Base-by-base conservation (phyloP, 2,888 invertebrate genomes). In the Onthophagus sagittarius region DNA sequence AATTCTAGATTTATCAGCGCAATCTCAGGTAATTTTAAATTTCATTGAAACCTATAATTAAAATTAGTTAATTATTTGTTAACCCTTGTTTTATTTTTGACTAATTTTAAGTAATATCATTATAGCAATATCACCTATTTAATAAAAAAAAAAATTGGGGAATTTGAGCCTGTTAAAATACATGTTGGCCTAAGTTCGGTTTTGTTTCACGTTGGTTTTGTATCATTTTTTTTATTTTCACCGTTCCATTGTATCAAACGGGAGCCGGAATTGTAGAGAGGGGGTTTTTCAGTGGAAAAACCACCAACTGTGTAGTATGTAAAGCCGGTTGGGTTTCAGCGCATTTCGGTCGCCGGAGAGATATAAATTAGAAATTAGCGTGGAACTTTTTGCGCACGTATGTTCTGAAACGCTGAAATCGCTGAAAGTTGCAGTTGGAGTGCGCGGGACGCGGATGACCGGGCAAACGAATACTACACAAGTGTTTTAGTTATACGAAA, bases 311-410 rank as follows among this genome's bases (percentile, higher is more conserved):
- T 53, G 39, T 53, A 53, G 11, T 53, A 53, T 53, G 39, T 53
- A 53, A 53, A 53, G 39, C 11, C 39, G 39, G 39, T 53, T 11
- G 39, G 39, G 39, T 53, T 53, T 53, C 39, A 53, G 9, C 39
- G 39, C 39, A 11, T 53, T 53, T 53, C 39, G 39, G 39, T 53
- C 39, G 39, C 39, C 39, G 39, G 67, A 23, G 67, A 67, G 23
- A n/a, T 67, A 67, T 67, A 67, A 67, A 67, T 67, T 67, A 67
- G 67, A 67, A 67, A 23, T 67, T 67, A 67, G 31, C 67, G 67
- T 7, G 23, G 31, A 67, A n/a, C 67, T 67, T 67, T 67, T 32
- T 67, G 32, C 67, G 67, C 32, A 31, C 32, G 67, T 32, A 67
- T 67, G 67, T 67, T 67, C 67, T 23, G 23, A 67, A 67, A 67